Evolutionary conservation across 2,888 invertebrate species (phyloP), one percentile per base, ranked within the genome.

Genomic region (Rotaria socialis): DNA sequence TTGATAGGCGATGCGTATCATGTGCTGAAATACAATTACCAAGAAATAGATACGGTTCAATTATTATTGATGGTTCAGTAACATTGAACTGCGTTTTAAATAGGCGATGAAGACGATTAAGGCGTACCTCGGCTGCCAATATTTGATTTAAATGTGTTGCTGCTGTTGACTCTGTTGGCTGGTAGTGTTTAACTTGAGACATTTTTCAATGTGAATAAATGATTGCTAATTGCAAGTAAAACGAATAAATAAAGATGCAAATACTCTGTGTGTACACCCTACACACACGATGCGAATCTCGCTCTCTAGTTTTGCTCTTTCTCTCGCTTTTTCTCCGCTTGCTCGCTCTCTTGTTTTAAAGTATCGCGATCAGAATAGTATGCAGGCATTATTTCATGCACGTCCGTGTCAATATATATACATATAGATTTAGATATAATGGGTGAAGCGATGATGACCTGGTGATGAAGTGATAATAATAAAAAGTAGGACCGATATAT

Each of bases 21-120:
- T 80, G 80, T 19, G 80, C 80, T 11, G 80, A 80, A 7, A 80
- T 80, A 47, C 80, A 80, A 47, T 80, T 80, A 2, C 80, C 80
- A 6, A 80, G 35, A 43, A 47, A 80, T 47, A 80, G n/a, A 47
- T 80, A 80, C 3, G 80, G 80, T 14, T 80, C 47, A n/a, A 80
- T 11, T 80, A 80, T 14, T 10, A 47, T n/a, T 14, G 80, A 80
- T 80, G 80, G 80, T 80, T 80, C 80, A 43, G 80, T 47, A n/a
- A 47, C 47, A 80, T 80, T 43, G 8, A 14, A 80, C 11, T 80
- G 43, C 14, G 8, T 22, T 47, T 80, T 80, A 47, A 80, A 80
- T 47, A 80, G 47, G 6, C 80, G 80, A 80, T 80, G 80, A 24
- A 80, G 47, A n/a, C 47, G 10, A 47, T 14, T 80, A 24, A 80